Base-by-base conservation (phyloP, 1,140 invertebrate genomes). In the Drosophila setifemur region DNA sequence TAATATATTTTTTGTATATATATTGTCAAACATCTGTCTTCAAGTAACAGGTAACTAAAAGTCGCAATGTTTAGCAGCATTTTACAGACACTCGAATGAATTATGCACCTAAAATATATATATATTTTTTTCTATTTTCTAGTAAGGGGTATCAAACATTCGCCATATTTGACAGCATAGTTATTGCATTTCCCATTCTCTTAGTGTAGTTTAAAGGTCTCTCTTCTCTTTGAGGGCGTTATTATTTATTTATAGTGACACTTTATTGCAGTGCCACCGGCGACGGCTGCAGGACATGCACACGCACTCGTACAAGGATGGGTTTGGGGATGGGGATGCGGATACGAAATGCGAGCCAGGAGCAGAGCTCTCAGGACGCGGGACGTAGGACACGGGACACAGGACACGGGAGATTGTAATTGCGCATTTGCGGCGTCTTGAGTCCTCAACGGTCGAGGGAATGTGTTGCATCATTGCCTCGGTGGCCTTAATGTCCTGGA, bases 201-300 rank as follows among this genome's bases (percentile, higher is more conserved):
- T 3, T 14, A 8, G 18, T 21, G 4, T 8, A 4, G 52, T 6
- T n/a, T n/a, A n/a, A n/a, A n/a, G n/a, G n/a, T n/a, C n/a, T n/a
- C n/a, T n/a, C 29, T 44, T 71, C 54, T 47, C 57, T 83, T 86
- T 73, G 70, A 86, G 79, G 81, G 81, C 81, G 81, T 85, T 85
- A 86, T 85, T 85, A 85, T 85, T 85, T 86, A 85, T 85, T 85
- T 85, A 85, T 85, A 85, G 81, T 86, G 81, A 85, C 81, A 85
- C 76, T 85, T 85, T 85, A 85, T 85, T 86, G 74, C 79, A 73
- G 45, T 29, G 74, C 57, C 45, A 50, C 37, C 66, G 60, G 74
- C 81, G 58, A 64, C 73, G 47, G 68, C 77, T 83, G 61, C 73
- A 85, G 79, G 78, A 83, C 68, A 78, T 72, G 75, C 68, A 69